Percentiles rank a stretch among this genome's conserved stretches.
Evolutionary conservation across 2,797 vertebrate genomes (phyloP).

Genomic region (Hephaestus fuliginosus): DNA sequence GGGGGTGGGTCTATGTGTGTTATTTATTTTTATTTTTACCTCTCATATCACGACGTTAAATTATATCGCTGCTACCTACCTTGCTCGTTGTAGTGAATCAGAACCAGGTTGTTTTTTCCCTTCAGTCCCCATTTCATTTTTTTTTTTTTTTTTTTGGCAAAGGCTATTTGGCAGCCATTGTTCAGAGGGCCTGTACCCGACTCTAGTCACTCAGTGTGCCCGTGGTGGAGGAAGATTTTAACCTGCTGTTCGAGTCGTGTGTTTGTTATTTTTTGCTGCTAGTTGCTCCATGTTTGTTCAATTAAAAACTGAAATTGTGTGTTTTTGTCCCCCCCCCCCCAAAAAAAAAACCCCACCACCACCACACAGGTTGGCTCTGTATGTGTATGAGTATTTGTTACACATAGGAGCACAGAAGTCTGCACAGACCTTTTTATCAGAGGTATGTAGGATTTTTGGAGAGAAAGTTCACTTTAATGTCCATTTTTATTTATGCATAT

Average conservation of each 20-base stretch:
- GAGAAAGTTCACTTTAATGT: slow-evolving; percentile 15
- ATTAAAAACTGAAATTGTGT: neutral
- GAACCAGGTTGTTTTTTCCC: slow-evolving; percentile 20
- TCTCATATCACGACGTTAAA: slow-evolving; percentile 20
- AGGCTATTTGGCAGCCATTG: slow-evolving; percentile 82
- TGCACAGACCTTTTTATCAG: slow-evolving; percentile 98
- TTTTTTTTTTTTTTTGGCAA: slow-evolving; percentile 68
- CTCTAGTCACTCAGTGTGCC: slow-evolving; percentile 57
- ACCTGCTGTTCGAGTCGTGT: slow-evolving; percentile 13
- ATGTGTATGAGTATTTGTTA: slow-evolving; percentile 98
- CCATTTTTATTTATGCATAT: neutral
- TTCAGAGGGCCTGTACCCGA: slow-evolving; percentile 76
- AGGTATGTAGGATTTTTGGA: slow-evolving; percentile 86
- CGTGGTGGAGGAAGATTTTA: slow-evolving; percentile 42
- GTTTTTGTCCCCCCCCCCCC: neutral
- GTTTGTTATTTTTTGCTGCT: neutral
- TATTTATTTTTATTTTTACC: neutral
- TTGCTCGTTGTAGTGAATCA: slow-evolving; percentile 38
- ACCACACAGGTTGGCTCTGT: slow-evolving; percentile 91
- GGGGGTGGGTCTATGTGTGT: neutral
- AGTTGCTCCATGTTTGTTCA: slow-evolving; percentile 9
- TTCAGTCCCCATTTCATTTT: slow-evolving; percentile 65
- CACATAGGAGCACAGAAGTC: slow-evolving; percentile 99
- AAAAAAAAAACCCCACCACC: too few species aligned
- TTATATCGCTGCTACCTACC: slow-evolving; percentile 24